phyloP scores from a whole-genome alignment of 2,888 invertebrate genomes.

The Pedicia rivosa region DNA sequence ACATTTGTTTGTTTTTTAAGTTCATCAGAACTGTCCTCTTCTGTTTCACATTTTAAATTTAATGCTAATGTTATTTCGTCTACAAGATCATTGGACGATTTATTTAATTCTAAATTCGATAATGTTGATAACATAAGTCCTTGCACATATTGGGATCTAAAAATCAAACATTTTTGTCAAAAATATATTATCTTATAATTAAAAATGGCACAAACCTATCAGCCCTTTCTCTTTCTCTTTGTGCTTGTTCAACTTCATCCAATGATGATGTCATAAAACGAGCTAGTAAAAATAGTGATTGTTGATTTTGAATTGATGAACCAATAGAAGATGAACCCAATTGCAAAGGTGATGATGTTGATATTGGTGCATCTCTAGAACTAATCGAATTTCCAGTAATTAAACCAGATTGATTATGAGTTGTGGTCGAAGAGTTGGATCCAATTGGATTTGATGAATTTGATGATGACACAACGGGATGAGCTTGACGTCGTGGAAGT shows the following conservation, averaged over 20 bases:
- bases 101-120: slow-evolving; percentile 23
- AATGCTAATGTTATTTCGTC: slow-evolving; percentile 9
- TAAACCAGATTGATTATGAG: slow-evolving; percentile 11
- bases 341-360: slow-evolving; percentile 17
- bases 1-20: slow-evolving; percentile 11
- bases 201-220: slow-evolving; percentile 29
- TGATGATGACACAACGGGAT: slow-evolving; percentile 43
- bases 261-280: slow-evolving; percentile 38
- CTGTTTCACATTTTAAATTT: not conserved
- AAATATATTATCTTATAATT: not conserved
- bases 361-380: slow-evolving; percentile 25
- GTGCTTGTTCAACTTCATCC: slow-evolving; percentile 35
- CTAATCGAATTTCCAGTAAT: slow-evolving; percentile 20
- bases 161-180: slow-evolving; percentile 4
- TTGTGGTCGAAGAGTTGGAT: slow-evolving; percentile 17
- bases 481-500: slow-evolving; percentile 66
- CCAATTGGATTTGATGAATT: slow-evolving; percentile 36
- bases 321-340: slow-evolving; percentile 14
- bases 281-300: slow-evolving; percentile 27
- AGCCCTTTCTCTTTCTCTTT: slow-evolving; percentile 38
- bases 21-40: not conserved
- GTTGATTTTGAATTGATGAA: slow-evolving; percentile 15
- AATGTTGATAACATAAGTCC: slow-evolving; percentile 48
- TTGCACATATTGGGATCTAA: slow-evolving; percentile 44
- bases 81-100: slow-evolving; percentile 15